Conservation (phyloP, 2,797 vertebrate species). For the Gymnodraco acuticeps region DNA sequence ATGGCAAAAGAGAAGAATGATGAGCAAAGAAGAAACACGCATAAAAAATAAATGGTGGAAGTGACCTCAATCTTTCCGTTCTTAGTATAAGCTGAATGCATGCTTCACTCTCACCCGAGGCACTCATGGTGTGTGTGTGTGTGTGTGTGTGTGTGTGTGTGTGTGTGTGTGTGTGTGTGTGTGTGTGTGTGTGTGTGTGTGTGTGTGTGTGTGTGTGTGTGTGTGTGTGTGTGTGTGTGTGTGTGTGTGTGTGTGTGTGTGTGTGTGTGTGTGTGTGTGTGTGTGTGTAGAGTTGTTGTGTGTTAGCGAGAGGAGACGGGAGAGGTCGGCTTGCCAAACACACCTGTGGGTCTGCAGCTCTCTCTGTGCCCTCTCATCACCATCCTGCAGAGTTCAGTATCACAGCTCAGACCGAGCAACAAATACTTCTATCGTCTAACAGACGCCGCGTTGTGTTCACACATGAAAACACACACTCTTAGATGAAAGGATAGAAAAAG, state of each 20-base stretch:
- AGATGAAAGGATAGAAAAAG: constrained; percentile 20
- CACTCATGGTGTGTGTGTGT: constrained; percentile 1
- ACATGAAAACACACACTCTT: background rate
- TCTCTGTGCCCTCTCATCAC: constrained; percentile 51
- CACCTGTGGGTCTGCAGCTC: constrained; percentile 65
- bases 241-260: constrained; percentile 18
- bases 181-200: constrained; percentile 23
- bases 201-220: constrained; percentile 21
- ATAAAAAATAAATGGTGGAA: constrained; percentile 26
- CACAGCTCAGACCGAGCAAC: constrained; percentile 32
- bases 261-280: constrained; percentile 16
- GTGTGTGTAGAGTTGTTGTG: background rate
- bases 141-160: constrained; percentile 19
- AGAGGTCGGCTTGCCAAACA: constrained; percentile 36
- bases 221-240: constrained; percentile 9
- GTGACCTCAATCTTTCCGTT: constrained; percentile 31
- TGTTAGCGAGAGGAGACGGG: background rate
- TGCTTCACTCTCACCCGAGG: constrained; percentile 42
- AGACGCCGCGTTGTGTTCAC: background rate
- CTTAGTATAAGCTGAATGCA: constrained; percentile 32
- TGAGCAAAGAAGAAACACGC: constrained; percentile 10
- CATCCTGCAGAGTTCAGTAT: constrained; percentile 68
- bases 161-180: constrained; percentile 8
- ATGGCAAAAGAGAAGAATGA: constrained; percentile 24
- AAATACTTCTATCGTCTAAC: constrained; percentile 7